Percentiles rank a stretch among this genome's conserved stretches.
Evolutionary conservation across 2,888 invertebrate species (phyloP).

Genomic region (Trissoscelio sp.): DNA sequence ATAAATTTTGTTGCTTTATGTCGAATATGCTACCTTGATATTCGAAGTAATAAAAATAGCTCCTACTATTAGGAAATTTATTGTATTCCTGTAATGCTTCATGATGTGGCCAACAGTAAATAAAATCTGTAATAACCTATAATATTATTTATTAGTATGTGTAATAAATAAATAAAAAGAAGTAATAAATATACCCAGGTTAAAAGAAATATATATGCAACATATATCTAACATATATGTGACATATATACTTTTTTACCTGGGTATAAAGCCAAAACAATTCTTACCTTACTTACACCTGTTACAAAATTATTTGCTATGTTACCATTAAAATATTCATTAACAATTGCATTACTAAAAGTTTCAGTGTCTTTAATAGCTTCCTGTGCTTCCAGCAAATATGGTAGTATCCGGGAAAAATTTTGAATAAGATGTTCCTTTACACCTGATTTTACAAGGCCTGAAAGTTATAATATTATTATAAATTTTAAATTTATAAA

Average conservation of each 20-base stretch:
- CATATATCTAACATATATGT: no score
- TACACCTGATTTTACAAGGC: no score
- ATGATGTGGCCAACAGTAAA: slow-evolving; percentile 29
- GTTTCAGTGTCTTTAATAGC: background rate
- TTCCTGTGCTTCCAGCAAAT: background rate
- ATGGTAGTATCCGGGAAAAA: background rate
- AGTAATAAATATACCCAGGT: background rate
- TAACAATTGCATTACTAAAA: background rate
- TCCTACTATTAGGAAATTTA: slow-evolving; percentile 7
- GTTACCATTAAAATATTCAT: background rate
- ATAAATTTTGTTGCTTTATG: slow-evolving; percentile 3
- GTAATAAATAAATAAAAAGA: background rate
- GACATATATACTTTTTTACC: no score
- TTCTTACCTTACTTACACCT: background rate
- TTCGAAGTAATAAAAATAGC: slow-evolving; percentile 42
- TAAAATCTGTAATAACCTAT: slow-evolving; percentile 8
- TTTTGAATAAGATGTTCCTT: background rate
- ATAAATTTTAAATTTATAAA: no score
- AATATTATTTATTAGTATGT: background rate
- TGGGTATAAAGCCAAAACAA: no score
- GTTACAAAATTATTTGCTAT: background rate
- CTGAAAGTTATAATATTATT: no score
- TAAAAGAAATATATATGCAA: no score
- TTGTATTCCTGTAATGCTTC: slow-evolving; percentile 10
- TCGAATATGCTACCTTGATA: slow-evolving; percentile 43